phyloP scores from a whole-genome alignment of 2,113 vertebrate species.

The Phrynosoma blainvillii region DNA sequence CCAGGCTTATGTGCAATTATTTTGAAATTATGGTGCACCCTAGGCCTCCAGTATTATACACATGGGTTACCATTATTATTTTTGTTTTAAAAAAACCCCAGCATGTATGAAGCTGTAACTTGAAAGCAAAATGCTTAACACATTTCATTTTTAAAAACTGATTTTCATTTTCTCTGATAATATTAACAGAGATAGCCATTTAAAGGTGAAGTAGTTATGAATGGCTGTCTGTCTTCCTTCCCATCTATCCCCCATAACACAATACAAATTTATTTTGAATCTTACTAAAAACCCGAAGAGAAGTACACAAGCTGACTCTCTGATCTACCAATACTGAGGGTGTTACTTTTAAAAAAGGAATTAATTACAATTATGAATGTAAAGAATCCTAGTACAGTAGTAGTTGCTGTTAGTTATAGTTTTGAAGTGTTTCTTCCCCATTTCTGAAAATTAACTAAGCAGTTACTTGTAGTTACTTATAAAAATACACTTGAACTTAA shows the following conservation, averaged over 20 bases:
- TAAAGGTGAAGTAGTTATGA: not conserved
- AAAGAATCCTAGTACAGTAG: too few relatives aligned
- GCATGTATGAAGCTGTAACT: slow-evolving; percentile 35
- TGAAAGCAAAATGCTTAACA: not conserved
- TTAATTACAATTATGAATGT: too few relatives aligned
- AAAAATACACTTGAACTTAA: too few relatives aligned
- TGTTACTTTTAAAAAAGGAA: too few relatives aligned
- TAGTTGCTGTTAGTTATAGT: too few relatives aligned
- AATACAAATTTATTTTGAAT: not conserved
- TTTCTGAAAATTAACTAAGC: too few relatives aligned
- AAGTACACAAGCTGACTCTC: not conserved
- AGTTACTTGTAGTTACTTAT: too few relatives aligned
- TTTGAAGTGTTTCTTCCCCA: too few relatives aligned
- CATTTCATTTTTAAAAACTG: not conserved
- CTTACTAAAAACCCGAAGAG: not conserved
- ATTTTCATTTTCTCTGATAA: not conserved
- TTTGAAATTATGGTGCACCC: slow-evolving; percentile 31
- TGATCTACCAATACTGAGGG: not conserved
- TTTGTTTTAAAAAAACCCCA: slow-evolving; percentile 21
- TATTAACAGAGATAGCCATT: not conserved
- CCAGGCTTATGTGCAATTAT: slow-evolving; percentile 28
- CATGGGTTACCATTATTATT: slow-evolving; percentile 24
- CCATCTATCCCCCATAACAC: not conserved
- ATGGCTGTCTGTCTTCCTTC: not conserved
- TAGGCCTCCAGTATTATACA: slow-evolving; percentile 17